Base-by-base conservation (phyloP, 2,113 vertebrate species). In the Gymnorhina tibicen region DNA sequence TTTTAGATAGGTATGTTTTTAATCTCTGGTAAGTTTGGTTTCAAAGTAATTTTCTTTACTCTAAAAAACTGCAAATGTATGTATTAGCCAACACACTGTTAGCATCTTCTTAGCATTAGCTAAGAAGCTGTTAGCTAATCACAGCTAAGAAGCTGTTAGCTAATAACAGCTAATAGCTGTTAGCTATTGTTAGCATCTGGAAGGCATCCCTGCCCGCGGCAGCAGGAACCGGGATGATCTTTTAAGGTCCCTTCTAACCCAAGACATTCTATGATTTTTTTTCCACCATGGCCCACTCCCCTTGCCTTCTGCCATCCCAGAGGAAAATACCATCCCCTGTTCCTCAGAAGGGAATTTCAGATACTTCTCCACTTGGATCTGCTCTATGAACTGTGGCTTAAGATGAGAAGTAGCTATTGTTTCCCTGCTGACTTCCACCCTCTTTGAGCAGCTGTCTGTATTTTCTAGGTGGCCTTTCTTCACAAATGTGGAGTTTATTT, bases 281-380 rank as follows among this genome's bases (percentile, higher is more conserved):
- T 60, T 26, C 41, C 47, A 39, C 18, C 35, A 11, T 19, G 16
- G 4, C 35, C 13, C 27, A 4, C 52, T 50, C 28, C 1, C 11
- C 5, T 37, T 52, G 27, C 6, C 2, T 21, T 9, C 2, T 0
- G 0, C 9, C 11, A 39, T 39, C 12, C 44, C 46, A 69, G 47
- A 76, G 53, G 72, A 84, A 83, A 73, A 53, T 32, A 19, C 23
- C 7, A 11, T 46, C 19, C 52, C 6, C 17, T 42, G 16, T 26
- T 87, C 23, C 66, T 75, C 47, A 55, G 28, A 47, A 87, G 18
- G 15, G 41, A 44, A 20, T 95, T 78, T 58, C 22, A 37, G 39
- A 9, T 37, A 13, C 18, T 75, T 72, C 2, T 62, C 19, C 17
- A 7, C 46, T 89, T 68, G 67, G 23, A 28, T 79, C 46, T 77